These are phyloP conservation scores for Aleiodes leptofemur DNA, from an alignment of 2,888 invertebrate genomes.

Conservation along the genomic window DNA sequence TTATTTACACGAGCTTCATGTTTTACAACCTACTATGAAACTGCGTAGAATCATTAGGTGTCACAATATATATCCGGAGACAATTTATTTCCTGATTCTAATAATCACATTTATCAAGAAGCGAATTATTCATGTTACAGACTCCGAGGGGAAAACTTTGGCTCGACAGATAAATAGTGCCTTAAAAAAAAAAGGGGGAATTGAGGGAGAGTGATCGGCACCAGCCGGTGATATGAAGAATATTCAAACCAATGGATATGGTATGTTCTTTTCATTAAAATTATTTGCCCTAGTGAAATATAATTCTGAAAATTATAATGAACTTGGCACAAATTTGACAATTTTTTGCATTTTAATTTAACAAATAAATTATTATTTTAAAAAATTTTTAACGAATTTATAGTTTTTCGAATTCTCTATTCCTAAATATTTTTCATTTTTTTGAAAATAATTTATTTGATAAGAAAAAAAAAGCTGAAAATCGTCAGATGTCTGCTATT, in stretches of 20 bases:
- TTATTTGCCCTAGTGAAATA: no score
- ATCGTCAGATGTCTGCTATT: no score
- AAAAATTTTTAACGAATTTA: no score
- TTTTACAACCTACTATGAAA: background rate
- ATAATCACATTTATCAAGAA: background rate
- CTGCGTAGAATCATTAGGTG: background rate
- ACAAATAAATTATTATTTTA: no score
- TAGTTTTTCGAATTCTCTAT: no score
- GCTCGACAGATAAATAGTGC: background rate
- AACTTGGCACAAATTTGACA: no score
- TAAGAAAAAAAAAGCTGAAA: no score
- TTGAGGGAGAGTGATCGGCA: slow-evolving; percentile 31
- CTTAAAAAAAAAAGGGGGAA: background rate
- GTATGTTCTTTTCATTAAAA: slow-evolving; percentile 58
- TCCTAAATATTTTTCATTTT: no score
- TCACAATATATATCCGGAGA: background rate
- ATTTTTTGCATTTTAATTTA: no score
- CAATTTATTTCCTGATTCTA: background rate
- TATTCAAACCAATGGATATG: slow-evolving; percentile 67
- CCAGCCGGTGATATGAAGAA: slow-evolving; percentile 70
- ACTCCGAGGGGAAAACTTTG: background rate
- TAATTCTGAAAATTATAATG: no score
- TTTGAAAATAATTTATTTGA: no score
- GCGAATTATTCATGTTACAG: slow-evolving; percentile 21
- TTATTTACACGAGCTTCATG: no score